A percentile compares a stretch with the other conserved stretches of the same genome.
Evolutionary conservation across 2,888 invertebrate species (phyloP).

Genomic region (Cephus runcator): DNA sequence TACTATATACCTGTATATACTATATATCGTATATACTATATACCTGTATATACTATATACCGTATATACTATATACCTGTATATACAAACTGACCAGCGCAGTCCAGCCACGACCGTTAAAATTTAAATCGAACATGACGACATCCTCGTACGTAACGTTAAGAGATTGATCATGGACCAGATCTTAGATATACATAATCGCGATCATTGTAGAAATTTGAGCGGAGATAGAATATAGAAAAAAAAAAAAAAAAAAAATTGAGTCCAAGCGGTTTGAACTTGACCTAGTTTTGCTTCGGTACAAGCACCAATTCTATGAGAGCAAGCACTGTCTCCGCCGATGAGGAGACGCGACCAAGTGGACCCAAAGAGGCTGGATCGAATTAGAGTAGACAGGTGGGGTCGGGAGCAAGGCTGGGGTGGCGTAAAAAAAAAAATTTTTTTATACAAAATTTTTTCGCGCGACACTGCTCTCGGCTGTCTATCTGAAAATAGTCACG

Average conservation of each 20-base stretch:
- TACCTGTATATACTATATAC: too few relatives aligned
- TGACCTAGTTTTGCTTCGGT: background rate
- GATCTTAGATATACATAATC: too few relatives aligned
- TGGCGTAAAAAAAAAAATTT: background rate
- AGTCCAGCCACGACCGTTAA: background rate
- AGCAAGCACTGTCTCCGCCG: too few relatives aligned
- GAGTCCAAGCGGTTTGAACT: background rate
- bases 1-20: too few relatives aligned
- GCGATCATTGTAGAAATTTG: too few relatives aligned
- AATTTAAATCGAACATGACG: background rate
- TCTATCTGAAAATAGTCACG: conserved; percentile 1
- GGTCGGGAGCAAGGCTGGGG: background rate
- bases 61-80: too few relatives aligned
- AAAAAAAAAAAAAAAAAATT: background rate
- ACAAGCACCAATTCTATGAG: background rate
- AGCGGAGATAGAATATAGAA: too few relatives aligned
- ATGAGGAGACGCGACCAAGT: background rate
- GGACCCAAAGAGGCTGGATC: background rate
- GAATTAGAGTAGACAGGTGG: background rate
- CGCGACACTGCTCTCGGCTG: background rate
- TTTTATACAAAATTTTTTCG: background rate
- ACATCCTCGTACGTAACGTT: background rate
- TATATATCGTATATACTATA: too few relatives aligned
- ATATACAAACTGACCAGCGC: background rate
- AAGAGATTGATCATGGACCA: too few relatives aligned